A percentile compares a stretch with the other conserved stretches of the same genome.
These are phyloP conservation scores for Magallana ariakensis DNA, from an alignment of 1,140 invertebrate genomes.

Conservation along the genomic window DNA sequence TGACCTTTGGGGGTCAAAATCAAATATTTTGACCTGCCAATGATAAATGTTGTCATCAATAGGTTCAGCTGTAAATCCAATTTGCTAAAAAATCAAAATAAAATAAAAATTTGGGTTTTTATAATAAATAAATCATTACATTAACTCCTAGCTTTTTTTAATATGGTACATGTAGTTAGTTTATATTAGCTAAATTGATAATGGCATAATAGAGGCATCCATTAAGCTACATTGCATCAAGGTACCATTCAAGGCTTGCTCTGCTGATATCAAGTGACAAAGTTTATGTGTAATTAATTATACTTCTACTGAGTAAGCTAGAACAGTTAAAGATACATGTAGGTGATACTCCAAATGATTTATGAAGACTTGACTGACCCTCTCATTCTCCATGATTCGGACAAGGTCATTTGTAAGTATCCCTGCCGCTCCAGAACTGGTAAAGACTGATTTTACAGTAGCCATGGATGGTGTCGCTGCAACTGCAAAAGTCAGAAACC, in stretches of 20 bases:
- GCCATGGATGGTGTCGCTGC: constrained; percentile 62
- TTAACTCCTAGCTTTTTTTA: too few species aligned
- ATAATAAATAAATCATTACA: neutral
- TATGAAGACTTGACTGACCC: constrained; percentile 49
- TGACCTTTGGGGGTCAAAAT: constrained; percentile 71
- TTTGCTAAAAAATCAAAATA: constrained; percentile 57
- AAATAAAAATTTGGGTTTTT: neutral
- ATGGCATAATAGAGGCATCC: too few species aligned
- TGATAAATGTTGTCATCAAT: constrained; percentile 78
- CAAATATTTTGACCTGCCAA: constrained; percentile 74
- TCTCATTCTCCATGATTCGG: constrained; percentile 72
- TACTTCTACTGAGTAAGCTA: too few species aligned
- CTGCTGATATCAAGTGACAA: too few species aligned
- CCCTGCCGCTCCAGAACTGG: constrained; percentile 74
- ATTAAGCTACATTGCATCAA: too few species aligned
- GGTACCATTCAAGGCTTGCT: too few species aligned
- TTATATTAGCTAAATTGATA: too few species aligned
- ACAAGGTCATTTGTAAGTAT: constrained; percentile 78
- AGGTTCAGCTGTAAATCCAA: constrained; percentile 75
- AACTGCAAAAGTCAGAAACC: neutral
- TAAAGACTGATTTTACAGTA: constrained; percentile 74
- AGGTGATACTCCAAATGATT: neutral
- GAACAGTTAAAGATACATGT: too few species aligned
- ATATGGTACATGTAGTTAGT: too few species aligned
- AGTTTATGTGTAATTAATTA: too few species aligned